Percentiles rank a stretch among this genome's conserved stretches.
Conservation (phyloP, 2,888 invertebrate species). For the Oscheius sp. region DNA sequence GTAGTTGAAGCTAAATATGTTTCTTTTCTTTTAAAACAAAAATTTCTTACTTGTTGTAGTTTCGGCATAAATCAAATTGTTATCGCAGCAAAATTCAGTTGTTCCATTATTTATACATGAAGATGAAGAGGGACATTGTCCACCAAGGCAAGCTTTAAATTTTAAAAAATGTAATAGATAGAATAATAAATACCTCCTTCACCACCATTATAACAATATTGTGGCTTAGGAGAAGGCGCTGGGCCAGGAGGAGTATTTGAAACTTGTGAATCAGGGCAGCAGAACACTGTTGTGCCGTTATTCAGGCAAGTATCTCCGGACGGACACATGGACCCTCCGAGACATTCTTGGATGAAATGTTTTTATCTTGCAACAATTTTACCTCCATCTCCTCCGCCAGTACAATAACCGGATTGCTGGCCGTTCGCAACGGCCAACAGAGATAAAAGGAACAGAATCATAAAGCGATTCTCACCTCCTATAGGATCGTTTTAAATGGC, state of each 20-base stretch:
- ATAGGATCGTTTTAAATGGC: no score
- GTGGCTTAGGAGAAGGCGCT: neutral
- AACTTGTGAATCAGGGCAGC: neutral
- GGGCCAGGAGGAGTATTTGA: neutral
- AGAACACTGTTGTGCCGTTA: neutral
- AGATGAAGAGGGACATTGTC: neutral
- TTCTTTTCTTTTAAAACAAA: no score
- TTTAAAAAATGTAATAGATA: no score
- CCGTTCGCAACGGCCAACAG: neutral
- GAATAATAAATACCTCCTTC: neutral
- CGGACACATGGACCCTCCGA: neutral
- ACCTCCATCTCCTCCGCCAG: neutral
- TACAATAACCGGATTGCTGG: neutral
- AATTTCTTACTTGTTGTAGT: no score
- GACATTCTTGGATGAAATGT: neutral
- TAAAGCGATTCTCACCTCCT: no score
- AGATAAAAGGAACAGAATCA: neutral
- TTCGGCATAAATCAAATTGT: neutral
- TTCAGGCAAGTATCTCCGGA: neutral
- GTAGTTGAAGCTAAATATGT: no score
- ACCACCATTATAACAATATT: neutral
- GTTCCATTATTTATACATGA: neutral
- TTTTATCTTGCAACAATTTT: neutral
- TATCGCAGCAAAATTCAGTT: neutral
- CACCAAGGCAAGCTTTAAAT: neutral